Evolutionary conservation across 2,888 invertebrate genomes (phyloP), one percentile per base, ranked within the genome.

Genomic region (Agrotis segetum): DNA sequence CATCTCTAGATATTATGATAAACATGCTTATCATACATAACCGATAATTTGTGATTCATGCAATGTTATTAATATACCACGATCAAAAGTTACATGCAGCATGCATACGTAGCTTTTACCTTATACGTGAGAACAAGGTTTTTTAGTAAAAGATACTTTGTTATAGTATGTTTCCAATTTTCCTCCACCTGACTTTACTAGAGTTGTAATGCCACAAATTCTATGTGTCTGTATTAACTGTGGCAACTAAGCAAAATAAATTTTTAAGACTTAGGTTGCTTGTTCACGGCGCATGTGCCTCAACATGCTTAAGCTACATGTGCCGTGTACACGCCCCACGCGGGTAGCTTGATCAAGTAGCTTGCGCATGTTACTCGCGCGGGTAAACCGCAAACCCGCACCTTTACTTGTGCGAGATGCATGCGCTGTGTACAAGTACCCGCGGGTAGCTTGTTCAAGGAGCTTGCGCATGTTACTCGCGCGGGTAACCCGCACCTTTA

Each of bases 131-230:
- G 29, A 49, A 7, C 9, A 55, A 6, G 14, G 11, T 40, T 29
- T 40, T 44, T 34, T 49, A 21, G 4, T 56, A 50, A 56, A 13
- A 76, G 9, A 34, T 47, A 49, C 16, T 46, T 50, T 17, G 46
- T 11, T 46, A 24, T 21, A 13, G 2, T 44, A 50, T 11, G 19
- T 34, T 40, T 59, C 1, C 9, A 40, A 61, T 34, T 50, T 29
- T 59, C 50, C 34, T 19, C 14, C 21, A 68, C 58, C 44, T 60
- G 21, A 44, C 47, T 49, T 55, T 46, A 44, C 24, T 16, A 50
- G 11, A 29, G 50, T 58, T 55, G 44, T 64, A 70, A 71, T 82
- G 78, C 67, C 44, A 67, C 60, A 82, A 77, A 53, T 77, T 67
- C 55, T 55, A 60, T 77, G 61, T 29, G 3, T 24, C 14, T 34